Conservation (phyloP, 92 coral and sea anemone genomes). For the Umimayanthus kanabou region DNA sequence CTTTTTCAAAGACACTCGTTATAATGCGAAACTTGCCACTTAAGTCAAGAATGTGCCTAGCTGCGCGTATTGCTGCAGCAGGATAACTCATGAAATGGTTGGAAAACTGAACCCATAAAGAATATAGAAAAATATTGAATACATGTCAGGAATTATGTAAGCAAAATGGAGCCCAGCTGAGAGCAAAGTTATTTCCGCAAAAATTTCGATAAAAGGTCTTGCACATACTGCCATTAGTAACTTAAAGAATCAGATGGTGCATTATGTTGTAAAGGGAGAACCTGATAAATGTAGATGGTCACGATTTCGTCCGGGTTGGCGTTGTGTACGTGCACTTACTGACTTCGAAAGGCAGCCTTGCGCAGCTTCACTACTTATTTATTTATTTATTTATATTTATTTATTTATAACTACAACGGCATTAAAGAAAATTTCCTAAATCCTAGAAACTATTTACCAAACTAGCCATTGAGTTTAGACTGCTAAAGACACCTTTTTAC, state of each 20-base stretch:
- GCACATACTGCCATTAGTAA: background rate
- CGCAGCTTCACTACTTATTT: too few relatives aligned
- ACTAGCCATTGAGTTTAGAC: background rate
- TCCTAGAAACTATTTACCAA: too few relatives aligned
- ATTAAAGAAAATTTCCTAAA: too few relatives aligned
- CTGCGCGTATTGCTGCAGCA: background rate
- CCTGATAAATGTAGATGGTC: background rate
- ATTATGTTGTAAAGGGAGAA: background rate
- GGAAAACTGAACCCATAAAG: background rate
- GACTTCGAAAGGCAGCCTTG: too few relatives aligned
- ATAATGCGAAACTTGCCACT: too few relatives aligned
- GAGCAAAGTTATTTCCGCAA: background rate
- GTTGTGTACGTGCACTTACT: background rate
- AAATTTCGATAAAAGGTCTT: background rate
- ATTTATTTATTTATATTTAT: too few relatives aligned
- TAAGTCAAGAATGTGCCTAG: background rate
- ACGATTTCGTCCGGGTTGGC: background rate
- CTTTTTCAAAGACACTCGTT: too few relatives aligned
- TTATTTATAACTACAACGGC: too few relatives aligned
- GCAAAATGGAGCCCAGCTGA: too few relatives aligned
- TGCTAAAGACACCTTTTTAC: background rate
- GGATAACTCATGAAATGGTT: background rate
- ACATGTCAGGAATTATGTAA: background rate
- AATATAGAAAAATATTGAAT: background rate
- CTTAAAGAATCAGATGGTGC: background rate